Conservation (phyloP, 1,140 invertebrate species). For the Lepidotrigona ventralis region DNA sequence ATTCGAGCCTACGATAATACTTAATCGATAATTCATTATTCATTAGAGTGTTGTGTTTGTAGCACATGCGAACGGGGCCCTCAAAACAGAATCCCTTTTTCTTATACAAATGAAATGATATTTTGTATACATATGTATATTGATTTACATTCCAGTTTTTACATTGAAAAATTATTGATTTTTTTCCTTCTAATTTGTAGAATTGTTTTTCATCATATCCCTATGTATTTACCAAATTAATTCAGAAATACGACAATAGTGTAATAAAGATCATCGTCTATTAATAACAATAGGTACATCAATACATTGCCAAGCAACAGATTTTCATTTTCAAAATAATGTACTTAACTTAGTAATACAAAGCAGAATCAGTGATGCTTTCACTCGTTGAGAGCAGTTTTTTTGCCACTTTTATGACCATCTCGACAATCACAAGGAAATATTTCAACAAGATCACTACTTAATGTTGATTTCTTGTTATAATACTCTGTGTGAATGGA, state of each 20-base stretch:
- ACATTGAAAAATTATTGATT: not conserved
- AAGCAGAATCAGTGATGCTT: not conserved
- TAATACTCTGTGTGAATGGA: not conserved
- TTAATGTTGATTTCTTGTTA: not conserved
- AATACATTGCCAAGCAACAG: not conserved
- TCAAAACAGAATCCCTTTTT: not conserved
- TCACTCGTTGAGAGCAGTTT: not conserved
- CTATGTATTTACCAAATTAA: slow-evolving; percentile 5
- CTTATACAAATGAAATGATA: slow-evolving; percentile 21
- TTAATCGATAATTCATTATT: slow-evolving; percentile 29
- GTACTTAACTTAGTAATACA: not conserved
- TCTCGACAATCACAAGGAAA: not conserved
- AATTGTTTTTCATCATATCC: not conserved
- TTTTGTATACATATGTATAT: not conserved
- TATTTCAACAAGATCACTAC: not conserved
- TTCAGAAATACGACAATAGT: not conserved
- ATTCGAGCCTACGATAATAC: slow-evolving; percentile 7
- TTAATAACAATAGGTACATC: not conserved
- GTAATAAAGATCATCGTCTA: not conserved
- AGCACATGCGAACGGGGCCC: slow-evolving; percentile 17
- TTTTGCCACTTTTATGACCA: not conserved
- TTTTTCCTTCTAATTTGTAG: not conserved
- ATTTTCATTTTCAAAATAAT: not conserved
- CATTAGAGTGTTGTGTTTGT: not conserved
- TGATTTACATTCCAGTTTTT: not conserved